These are phyloP conservation scores for Poeciliopsis infans DNA, from an alignment of 2,797 vertebrate species.

Conservation along the genomic window DNA sequence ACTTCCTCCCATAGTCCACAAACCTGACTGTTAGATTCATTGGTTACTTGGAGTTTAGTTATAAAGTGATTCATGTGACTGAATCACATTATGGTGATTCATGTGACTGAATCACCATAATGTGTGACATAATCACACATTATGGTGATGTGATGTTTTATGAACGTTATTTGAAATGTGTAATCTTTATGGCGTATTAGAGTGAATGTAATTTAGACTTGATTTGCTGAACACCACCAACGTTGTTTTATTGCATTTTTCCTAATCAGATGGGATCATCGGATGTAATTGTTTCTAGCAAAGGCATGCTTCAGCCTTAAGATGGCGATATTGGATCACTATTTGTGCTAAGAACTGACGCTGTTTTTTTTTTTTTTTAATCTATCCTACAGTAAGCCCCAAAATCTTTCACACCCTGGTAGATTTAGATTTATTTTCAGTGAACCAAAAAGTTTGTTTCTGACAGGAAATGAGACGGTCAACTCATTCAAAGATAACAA, in stretches of 20 bases:
- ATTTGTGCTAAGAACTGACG: background rate
- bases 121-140: too few species aligned
- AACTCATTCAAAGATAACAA: background rate
- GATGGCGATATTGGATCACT: conserved; percentile 37
- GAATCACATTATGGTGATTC: background rate
- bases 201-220: background rate
- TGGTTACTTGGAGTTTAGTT: background rate
- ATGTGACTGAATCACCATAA: too few species aligned
- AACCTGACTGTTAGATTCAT: background rate
- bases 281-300: background rate
- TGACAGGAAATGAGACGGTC: background rate
- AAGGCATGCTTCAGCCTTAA: conserved; percentile 17
- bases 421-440: background rate
- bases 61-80: background rate
- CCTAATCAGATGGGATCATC: background rate
- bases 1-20: background rate
- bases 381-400: background rate
- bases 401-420: background rate
- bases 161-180: background rate
- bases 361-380: too few species aligned
- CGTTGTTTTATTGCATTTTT: too few species aligned
- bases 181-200: background rate
- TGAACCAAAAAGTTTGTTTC: background rate
- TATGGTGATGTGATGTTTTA: background rate
- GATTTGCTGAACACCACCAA: background rate